These are phyloP conservation scores for Hedychridium roseum DNA, from an alignment of 2,888 invertebrate species.

Conservation along the genomic window DNA sequence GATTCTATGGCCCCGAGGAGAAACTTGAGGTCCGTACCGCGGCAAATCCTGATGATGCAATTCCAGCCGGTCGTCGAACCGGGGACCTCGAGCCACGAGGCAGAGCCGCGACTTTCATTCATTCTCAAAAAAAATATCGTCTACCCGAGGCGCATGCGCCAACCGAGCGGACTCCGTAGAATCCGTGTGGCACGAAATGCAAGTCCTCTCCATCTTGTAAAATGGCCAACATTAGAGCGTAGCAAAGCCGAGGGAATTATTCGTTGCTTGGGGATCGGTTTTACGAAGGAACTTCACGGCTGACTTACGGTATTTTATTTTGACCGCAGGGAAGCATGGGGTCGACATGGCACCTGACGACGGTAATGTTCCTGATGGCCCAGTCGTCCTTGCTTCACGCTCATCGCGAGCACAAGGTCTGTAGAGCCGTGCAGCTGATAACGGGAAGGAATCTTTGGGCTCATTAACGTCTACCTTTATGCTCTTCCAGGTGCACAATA, in stretches of 20 bases:
- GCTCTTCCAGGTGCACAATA: conserved; percentile 71
- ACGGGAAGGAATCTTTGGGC: background rate
- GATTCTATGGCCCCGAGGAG: too few relatives aligned
- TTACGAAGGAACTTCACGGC: too few relatives aligned
- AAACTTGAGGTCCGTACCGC: conserved; percentile 4
- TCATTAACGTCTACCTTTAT: too few relatives aligned
- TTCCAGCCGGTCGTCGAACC: conserved; percentile 49
- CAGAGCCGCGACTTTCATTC: conserved; percentile 41
- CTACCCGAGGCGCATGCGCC: too few relatives aligned
- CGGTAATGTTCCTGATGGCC: conserved; percentile 42
- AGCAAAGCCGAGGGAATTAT: too few relatives aligned
- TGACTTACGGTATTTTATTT: too few relatives aligned
- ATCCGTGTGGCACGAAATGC: too few relatives aligned
- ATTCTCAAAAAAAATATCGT: conserved; percentile 36
- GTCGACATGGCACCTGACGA: conserved; percentile 40
- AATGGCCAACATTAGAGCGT: too few relatives aligned
- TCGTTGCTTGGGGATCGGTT: too few relatives aligned
- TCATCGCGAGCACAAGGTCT: conserved; percentile 61
- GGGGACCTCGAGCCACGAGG: conserved; percentile 29
- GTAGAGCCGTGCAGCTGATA: conserved; percentile 12
- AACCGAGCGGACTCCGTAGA: too few relatives aligned
- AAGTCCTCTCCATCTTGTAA: too few relatives aligned
- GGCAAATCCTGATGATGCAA: conserved; percentile 42
- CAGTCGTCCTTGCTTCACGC: conserved; percentile 48
- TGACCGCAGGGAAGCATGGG: conserved; percentile 55